phyloP scores from a whole-genome alignment of 2,888 invertebrate species.

The Apocheima hispidaria region DNA sequence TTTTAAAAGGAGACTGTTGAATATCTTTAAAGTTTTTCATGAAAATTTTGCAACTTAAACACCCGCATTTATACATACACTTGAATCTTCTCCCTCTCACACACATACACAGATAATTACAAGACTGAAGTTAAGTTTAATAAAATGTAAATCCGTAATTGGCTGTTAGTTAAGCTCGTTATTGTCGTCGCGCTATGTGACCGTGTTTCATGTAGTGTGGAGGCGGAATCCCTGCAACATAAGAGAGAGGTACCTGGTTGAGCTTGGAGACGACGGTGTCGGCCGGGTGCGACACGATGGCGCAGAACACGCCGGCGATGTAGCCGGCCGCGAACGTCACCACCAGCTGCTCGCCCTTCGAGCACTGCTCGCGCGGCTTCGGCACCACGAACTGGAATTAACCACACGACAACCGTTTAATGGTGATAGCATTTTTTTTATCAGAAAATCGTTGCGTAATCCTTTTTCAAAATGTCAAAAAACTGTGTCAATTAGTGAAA shows the following conservation, averaged over 20 bases:
- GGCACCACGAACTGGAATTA: slow-evolving; percentile 92
- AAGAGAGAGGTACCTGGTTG: slow-evolving; percentile 89
- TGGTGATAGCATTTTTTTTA: neutral
- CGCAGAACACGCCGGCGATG: slow-evolving; percentile 99
- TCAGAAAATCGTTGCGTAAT: too few relatives aligned
- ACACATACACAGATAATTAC: too few relatives aligned
- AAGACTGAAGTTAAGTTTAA: too few relatives aligned
- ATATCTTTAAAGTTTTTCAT: too few relatives aligned
- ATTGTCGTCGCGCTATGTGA: neutral
- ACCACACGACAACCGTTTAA: neutral
- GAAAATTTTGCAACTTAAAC: too few relatives aligned
- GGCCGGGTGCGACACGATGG: slow-evolving; percentile 99
- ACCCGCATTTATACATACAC: too few relatives aligned
- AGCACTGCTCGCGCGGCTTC: slow-evolving; percentile 96
- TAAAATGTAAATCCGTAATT: too few relatives aligned
- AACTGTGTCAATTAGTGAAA: too few relatives aligned
- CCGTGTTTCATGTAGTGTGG: neutral
- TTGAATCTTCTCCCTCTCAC: too few relatives aligned
- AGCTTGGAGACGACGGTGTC: slow-evolving; percentile 98
- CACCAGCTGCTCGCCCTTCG: slow-evolving; percentile 96
- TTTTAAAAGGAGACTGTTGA: too few relatives aligned
- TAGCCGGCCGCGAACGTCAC: slow-evolving; percentile 98
- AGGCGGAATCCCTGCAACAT: neutral
- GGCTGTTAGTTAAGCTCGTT: too few relatives aligned
- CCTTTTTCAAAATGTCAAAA: too few relatives aligned